Evolutionary conservation across 2,113 vertebrate genomes (phyloP).

Genomic region (Lamprologus callipterus): DNA sequence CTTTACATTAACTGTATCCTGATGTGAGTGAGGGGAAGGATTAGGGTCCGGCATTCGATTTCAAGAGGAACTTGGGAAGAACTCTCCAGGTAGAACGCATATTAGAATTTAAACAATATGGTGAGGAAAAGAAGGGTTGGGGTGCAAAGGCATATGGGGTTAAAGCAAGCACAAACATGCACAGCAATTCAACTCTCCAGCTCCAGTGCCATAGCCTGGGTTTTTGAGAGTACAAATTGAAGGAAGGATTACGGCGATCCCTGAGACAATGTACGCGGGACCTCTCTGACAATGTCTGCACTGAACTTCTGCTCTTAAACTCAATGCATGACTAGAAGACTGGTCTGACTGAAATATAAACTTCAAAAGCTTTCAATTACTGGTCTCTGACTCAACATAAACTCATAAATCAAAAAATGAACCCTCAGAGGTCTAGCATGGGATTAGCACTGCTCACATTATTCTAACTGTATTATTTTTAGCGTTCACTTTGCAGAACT

Average conservation of each 20-base stretch:
- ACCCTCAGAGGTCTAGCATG: neutral
- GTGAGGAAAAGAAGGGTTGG: conserved; percentile 17
- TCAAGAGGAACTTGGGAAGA: conserved; percentile 57
- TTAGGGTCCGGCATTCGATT: conserved; percentile 62
- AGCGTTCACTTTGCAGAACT: neutral
- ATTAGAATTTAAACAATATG: conserved; percentile 71
- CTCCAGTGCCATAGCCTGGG: neutral
- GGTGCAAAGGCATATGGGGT: conserved; percentile 49
- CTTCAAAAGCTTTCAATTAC: conserved; percentile 6
- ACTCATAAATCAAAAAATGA: neutral
- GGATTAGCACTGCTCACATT: neutral
- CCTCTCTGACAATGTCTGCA: conserved; percentile 35
- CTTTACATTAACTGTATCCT: conserved; percentile 70
- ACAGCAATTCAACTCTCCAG: conserved; percentile 43
- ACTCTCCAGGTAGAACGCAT: conserved; percentile 58
- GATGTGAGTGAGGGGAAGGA: conserved; percentile 62
- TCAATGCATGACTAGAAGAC: conserved; percentile 10
- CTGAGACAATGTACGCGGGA: conserved; percentile 42
- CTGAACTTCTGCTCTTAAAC: conserved; percentile 23
- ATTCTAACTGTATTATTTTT: neutral
- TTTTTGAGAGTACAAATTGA: conserved; percentile 69
- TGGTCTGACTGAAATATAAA: conserved; percentile 25
- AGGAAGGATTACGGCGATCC: conserved; percentile 60
- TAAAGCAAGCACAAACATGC: conserved; percentile 67
- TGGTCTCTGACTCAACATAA: conserved; percentile 1